A percentile compares a stretch with the other conserved stretches of the same genome.
phyloP scores from a whole-genome alignment of 2,113 vertebrate species.

The Sinosuthora webbiana region DNA sequence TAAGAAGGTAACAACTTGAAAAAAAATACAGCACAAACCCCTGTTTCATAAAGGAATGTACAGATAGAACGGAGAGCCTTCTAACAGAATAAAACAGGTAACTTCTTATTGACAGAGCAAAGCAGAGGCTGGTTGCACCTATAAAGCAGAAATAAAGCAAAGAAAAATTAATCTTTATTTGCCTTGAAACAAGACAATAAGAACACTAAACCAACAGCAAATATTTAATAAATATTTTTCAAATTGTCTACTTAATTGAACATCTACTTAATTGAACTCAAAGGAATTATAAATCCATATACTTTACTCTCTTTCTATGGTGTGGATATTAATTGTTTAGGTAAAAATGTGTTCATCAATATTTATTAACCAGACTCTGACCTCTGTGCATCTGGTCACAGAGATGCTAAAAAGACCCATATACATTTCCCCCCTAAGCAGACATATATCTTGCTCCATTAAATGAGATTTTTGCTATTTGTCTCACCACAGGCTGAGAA shows the following conservation, averaged over 20 bases:
- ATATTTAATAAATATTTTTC: not conserved
- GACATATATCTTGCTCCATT: not conserved
- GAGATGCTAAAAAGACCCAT: not conserved
- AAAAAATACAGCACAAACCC: not conserved
- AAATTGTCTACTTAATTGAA: not conserved
- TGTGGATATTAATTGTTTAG: not conserved
- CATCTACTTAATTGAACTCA: not conserved
- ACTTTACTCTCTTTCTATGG: not conserved
- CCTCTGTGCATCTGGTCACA: not conserved
- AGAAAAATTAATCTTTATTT: not conserved
- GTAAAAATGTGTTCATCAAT: not conserved
- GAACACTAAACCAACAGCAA: not conserved
- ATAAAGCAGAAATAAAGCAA: not conserved
- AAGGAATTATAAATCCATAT: not conserved
- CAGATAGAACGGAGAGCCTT: not conserved
- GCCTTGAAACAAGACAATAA: not conserved
- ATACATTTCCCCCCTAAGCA: not conserved
- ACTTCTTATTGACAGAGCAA: not conserved
- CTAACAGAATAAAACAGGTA: not conserved
- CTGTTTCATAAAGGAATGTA: not conserved
- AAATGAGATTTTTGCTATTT: not conserved
- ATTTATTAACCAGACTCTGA: not conserved
- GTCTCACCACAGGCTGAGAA: not conserved
- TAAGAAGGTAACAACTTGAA: not conserved
- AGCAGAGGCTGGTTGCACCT: not conserved